Percentiles rank a stretch among this genome's conserved stretches.
Conservation (phyloP, 2,888 invertebrate species). For the Imbricaverruca yamaguchii region DNA sequence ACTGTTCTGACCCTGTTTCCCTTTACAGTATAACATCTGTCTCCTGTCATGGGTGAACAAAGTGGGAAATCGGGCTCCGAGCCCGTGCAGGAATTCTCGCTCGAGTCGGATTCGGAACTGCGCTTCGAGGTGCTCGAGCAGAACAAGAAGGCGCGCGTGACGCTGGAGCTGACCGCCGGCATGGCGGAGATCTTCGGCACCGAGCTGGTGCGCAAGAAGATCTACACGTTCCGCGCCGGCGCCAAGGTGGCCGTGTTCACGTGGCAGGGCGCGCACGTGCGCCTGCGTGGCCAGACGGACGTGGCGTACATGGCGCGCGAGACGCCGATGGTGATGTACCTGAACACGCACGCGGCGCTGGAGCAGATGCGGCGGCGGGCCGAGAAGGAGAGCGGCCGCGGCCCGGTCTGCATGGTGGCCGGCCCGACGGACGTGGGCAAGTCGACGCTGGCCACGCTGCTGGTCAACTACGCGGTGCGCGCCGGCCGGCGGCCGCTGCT, state of each 20-base stretch:
- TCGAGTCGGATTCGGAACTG: conserved; percentile 82
- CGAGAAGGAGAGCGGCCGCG: conserved; percentile 50
- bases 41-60: background rate
- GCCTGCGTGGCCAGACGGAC: conserved; percentile 79
- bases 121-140: conserved; percentile 88
- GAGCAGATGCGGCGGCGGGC: conserved; percentile 80
- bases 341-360: conserved; percentile 90
- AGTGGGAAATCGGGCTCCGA: background rate
- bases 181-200: conserved; percentile 95
- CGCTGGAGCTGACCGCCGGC: conserved; percentile 68
- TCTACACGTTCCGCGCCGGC: conserved; percentile 78
- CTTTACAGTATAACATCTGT: too few relatives aligned
- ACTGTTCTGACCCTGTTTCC: too few relatives aligned
- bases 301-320: conserved; percentile 91
- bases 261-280: conserved; percentile 87
- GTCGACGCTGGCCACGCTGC: conserved; percentile 75
- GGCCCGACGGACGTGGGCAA: conserved; percentile 97
- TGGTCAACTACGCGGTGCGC: conserved; percentile 88
- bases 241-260: conserved; percentile 94
- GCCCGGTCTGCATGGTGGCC: conserved; percentile 81
- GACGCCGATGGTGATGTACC: conserved; percentile 92
- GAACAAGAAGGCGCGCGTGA: conserved; percentile 59
- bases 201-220: conserved; percentile 84
- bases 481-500: conserved; percentile 61
- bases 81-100: conserved; percentile 58